Conservation (phyloP, 1,140 invertebrate species). For the Neodiprion fabricii region DNA sequence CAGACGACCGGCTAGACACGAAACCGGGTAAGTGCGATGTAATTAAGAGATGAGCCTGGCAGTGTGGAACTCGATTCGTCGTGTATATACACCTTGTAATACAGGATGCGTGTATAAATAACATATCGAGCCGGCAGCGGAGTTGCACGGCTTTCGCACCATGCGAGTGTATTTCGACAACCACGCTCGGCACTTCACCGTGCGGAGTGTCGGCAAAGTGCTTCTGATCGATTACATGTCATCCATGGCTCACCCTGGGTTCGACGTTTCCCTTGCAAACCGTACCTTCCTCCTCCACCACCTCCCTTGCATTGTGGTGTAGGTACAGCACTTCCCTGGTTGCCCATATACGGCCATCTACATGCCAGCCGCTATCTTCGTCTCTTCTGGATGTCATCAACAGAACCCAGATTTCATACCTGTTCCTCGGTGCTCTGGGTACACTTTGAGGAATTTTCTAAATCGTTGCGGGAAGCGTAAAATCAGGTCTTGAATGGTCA, state of each 20-base stretch:
- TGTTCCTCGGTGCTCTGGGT: neutral
- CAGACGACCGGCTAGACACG: no score
- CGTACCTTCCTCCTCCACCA: constrained; percentile 19
- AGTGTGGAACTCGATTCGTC: no score
- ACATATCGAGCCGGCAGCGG: no score
- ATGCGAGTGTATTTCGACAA: neutral
- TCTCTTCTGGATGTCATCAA: neutral
- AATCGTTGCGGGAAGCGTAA: no score
- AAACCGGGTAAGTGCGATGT: no score
- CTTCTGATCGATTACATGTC: constrained; percentile 60
- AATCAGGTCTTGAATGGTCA: no score
- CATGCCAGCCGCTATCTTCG: neutral
- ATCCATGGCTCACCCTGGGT: constrained; percentile 50
- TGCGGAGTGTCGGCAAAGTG: constrained; percentile 51
- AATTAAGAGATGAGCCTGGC: no score
- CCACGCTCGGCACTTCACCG: neutral
- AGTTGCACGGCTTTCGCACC: neutral
- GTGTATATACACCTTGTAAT: no score
- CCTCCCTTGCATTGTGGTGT: constrained; percentile 24
- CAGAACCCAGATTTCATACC: neutral
- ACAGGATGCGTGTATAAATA: no score
- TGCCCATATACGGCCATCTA: neutral
- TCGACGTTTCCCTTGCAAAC: constrained; percentile 34
- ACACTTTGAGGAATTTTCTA: no score
- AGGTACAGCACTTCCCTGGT: neutral